Base-by-base conservation (phyloP, 2,888 invertebrate species). In the Neria commutata region DNA sequence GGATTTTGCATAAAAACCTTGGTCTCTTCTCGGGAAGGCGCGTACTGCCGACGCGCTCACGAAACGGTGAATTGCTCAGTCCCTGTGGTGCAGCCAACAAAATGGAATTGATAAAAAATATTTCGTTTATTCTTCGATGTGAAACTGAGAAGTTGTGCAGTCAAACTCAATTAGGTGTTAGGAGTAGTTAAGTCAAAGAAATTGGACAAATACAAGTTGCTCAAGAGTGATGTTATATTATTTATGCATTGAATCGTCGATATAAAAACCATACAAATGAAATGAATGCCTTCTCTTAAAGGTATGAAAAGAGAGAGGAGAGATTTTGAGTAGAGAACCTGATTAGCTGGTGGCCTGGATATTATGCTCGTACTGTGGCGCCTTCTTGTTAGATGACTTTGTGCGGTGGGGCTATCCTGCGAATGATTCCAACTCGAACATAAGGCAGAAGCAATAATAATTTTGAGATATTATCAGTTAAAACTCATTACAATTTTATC, bases 21-120 rank as follows among this genome's bases (percentile, higher is more conserved):
- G 94, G 92, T 80, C 93, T 86, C 75, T 89, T 86, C 81, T 94
- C 94, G 68, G 91, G 89, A 75, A 93, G 85, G 62, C 94, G 88
- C 80, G 92, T 94, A 85, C 93, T 94, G 80, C 94, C 94, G 67
- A 94, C 86, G 65, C 94, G 88, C 84, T 94, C 95, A 78, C 94
- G 87, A 85, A 93, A 94, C 73, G 93, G 92, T 71, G 92, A 93
- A 84, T 88, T 91, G 71, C 84, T 84, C 68, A 84, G 84, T 72
- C 86, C 86, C 82, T 85, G 77, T 64, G 68, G 67, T 65, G 56
- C 50, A 42, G 42, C 37, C 54, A 64, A 49, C 59, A 46, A 57
- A 57, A 49, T 56, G 40, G n/a, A 50, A 56, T 61, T 56, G 60
- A 52, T 66, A 51, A 56, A 52, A 49, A 24, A 42, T 42, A 37